Base-by-base conservation (phyloP, 2,888 invertebrate species). In the Thelaira solivaga region DNA sequence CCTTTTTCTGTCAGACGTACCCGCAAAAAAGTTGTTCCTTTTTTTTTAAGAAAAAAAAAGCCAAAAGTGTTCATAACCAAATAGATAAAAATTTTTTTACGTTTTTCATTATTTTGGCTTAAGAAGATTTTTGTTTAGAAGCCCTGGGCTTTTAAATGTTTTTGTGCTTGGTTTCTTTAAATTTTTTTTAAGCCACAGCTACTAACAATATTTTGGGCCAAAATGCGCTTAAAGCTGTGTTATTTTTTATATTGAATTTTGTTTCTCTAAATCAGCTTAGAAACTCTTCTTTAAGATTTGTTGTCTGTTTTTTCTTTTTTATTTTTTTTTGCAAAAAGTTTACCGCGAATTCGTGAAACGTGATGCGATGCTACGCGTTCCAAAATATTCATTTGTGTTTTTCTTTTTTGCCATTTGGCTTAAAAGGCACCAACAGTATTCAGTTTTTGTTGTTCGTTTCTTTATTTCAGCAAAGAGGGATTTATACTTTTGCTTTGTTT, bases 261-360 rank as follows among this genome's bases (percentile, higher is more conserved):
- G 11, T 61, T 72, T 31, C 43, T 53, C 61, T 13, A 59, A 73
- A 57, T 65, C 78, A 53, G 53, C 43, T 69, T 45, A 53, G 34
- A 55, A 68, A 68, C 69, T 74, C 78, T 71, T 74, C 69, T 71
- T 65, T 24, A 65, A 53, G 61, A 65, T 74, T 74, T 68, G 59
- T 65, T 76, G 13, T 26, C 45, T 57, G 51, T 45, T 47, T 24
- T 22, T 29, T 45, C 57, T 59, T n/a, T 68, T 57, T 72, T 36
- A 11, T 43, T 24, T 41, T 65, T 31, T 69, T 73, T 59, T 43
- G 2, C 49, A 53, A 31, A 68, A 74, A 69, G 76, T 61, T 80
- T 73, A 76, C 80, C 76, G 76, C 76, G 69, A 80, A 80, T 65
- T 80, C 80, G 80, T 80, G 80, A 80, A 80, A 76, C 80, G 76